Conservation (phyloP, 2,888 invertebrate species). For the Microctonus aethiopoides region DNA sequence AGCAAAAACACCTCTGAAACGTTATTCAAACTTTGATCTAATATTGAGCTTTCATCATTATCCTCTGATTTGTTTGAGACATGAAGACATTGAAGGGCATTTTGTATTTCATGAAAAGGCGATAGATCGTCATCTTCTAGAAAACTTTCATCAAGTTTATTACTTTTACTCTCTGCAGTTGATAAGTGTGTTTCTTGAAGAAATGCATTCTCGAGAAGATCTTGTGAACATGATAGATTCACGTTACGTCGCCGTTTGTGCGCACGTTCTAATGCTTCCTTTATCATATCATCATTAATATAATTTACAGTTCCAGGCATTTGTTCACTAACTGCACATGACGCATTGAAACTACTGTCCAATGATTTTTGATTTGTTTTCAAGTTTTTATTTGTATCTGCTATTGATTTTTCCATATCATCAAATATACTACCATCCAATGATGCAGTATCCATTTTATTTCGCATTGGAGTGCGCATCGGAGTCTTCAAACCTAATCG, state of each 20-base stretch:
- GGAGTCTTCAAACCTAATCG: constrained; percentile 18
- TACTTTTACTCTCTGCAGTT: background rate
- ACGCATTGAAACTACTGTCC: background rate
- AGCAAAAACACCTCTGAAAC: constrained; percentile 45
- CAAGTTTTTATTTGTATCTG: background rate
- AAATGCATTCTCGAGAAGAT: background rate
- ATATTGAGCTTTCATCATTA: constrained; percentile 25
- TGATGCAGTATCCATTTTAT: background rate
- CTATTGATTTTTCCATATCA: background rate
- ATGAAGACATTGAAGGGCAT: constrained; percentile 33
- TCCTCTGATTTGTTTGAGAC: background rate
- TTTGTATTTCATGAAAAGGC: background rate
- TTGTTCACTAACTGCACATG: background rate
- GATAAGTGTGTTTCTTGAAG: background rate
- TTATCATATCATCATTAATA: constrained; percentile 33
- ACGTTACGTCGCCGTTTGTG: constrained; percentile 24
- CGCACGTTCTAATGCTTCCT: constrained; percentile 31
- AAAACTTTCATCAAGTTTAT: background rate
- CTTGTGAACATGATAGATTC: background rate
- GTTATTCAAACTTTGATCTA: constrained; percentile 44
- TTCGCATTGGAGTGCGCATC: background rate
- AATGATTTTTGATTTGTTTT: background rate
- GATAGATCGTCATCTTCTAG: background rate
- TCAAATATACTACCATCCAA: constrained; percentile 1
- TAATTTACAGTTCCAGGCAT: background rate